Conservation (phyloP, 2,888 invertebrate species). For the Acronicta psi region DNA sequence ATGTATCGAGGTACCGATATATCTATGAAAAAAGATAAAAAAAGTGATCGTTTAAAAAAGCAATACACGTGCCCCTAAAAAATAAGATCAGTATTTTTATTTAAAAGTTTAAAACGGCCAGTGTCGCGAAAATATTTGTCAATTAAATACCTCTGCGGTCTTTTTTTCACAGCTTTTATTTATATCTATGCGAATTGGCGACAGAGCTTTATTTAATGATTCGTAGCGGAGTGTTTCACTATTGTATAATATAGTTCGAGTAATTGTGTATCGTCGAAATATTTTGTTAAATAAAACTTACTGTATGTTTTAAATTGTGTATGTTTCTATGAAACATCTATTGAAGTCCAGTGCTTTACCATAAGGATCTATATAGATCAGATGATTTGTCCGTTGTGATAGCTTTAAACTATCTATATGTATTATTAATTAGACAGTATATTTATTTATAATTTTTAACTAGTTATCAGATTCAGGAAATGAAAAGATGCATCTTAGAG, state of each 20-base stretch:
- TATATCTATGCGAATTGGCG: slow-evolving; percentile 62
- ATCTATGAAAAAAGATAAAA: not conserved
- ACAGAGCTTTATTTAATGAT: slow-evolving; percentile 65
- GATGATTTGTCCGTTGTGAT: too few species aligned
- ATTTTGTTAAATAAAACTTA: slow-evolving; percentile 57
- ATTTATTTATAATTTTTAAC: too few species aligned
- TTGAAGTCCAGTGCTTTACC: too few species aligned
- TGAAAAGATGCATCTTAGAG: too few species aligned
- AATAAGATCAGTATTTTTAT: slow-evolving; percentile 10
- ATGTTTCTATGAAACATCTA: not conserved
- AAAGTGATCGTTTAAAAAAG: not conserved
- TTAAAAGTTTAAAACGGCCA: slow-evolving; percentile 22
- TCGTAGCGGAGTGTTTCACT: slow-evolving; percentile 47
- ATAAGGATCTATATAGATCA: too few species aligned
- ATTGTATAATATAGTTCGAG: slow-evolving; percentile 55
- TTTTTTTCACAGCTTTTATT: slow-evolving; percentile 63
- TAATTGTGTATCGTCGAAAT: slow-evolving; percentile 62
- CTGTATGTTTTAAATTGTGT: not conserved
- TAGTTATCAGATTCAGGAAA: too few species aligned
- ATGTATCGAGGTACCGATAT: too few species aligned
- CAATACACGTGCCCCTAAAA: not conserved
- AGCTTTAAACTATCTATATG: too few species aligned
- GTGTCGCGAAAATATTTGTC: slow-evolving; percentile 37
- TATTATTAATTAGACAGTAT: too few species aligned
- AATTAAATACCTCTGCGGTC: slow-evolving; percentile 57